Evolutionary conservation across 2,113 vertebrate genomes (phyloP).

Genomic region (Peromyscus californicus): DNA sequence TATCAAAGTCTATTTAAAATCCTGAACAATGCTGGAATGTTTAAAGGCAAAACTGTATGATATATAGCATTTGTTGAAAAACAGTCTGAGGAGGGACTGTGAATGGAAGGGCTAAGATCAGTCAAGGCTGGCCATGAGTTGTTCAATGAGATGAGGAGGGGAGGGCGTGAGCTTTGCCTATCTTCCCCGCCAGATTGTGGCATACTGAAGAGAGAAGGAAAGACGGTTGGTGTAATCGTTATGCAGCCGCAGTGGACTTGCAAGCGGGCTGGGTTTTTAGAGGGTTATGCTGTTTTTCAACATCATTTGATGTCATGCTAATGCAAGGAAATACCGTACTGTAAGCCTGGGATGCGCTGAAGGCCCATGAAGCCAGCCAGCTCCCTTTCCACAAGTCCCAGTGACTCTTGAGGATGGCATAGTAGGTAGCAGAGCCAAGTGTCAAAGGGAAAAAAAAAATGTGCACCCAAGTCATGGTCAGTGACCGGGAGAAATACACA

Average conservation of each 20-base stretch:
- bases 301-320: background rate
- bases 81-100: background rate
- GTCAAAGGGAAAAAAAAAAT: slow-evolving; percentile 49
- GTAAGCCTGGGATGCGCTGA: background rate
- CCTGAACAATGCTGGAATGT: background rate
- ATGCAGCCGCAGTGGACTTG: background rate
- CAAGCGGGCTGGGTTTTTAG: background rate
- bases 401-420: background rate
- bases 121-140: background rate
- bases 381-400: background rate
- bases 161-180: background rate
- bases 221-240: background rate
- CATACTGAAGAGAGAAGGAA: background rate
- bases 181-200: background rate
- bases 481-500: background rate
- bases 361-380: background rate
- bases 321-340: background rate
- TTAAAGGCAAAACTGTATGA: slow-evolving; percentile 50
- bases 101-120: background rate
- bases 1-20: slow-evolving; percentile 56
- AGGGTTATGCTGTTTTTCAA: background rate
- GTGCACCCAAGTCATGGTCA: background rate
- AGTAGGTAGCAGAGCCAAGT: slow-evolving; percentile 10
- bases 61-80: slow-evolving; percentile 47
- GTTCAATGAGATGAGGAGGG: background rate